phyloP scores from a whole-genome alignment of 2,113 vertebrate species.

The Charadrius vociferus region DNA sequence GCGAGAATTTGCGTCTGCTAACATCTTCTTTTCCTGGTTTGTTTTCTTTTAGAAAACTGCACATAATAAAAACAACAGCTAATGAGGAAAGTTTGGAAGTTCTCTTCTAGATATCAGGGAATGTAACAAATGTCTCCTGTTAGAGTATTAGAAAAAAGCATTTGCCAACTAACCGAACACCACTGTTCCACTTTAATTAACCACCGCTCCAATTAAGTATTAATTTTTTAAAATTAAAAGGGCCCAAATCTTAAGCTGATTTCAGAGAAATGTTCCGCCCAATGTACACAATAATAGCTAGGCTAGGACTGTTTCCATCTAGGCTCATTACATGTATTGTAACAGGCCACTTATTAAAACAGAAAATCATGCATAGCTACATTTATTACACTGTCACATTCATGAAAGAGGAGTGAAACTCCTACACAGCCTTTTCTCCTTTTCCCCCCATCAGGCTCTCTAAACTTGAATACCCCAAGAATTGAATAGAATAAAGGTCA shows the following conservation, averaged over 20 bases:
- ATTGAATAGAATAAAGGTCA: not conserved
- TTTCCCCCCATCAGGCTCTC: not conserved
- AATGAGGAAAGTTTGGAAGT: not conserved
- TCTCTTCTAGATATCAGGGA: not conserved
- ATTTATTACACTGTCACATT: not conserved
- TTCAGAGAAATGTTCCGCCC: not conserved
- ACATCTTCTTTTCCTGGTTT: not conserved
- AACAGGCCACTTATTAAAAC: not conserved
- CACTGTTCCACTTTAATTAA: not conserved
- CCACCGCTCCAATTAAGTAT: not conserved
- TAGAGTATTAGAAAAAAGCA: not conserved
- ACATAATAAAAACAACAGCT: not conserved
- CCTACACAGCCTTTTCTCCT: not conserved
- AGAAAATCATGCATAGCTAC: not conserved
- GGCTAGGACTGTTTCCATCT: not conserved
- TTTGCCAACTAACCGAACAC: not conserved
- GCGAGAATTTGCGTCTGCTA: not conserved
- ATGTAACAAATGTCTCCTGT: not conserved
- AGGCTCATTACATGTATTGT: not conserved
- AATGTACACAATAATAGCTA: not conserved
- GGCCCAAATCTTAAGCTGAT: not conserved
- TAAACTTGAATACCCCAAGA: not conserved
- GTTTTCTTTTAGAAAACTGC: not conserved
- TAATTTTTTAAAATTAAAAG: not conserved
- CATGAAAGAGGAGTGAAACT: not conserved